A percentile compares a stretch with the other conserved stretches of the same genome.
Evolutionary conservation across 2,797 vertebrate genomes (phyloP).

Genomic region (Micropoecilia bifurca): DNA sequence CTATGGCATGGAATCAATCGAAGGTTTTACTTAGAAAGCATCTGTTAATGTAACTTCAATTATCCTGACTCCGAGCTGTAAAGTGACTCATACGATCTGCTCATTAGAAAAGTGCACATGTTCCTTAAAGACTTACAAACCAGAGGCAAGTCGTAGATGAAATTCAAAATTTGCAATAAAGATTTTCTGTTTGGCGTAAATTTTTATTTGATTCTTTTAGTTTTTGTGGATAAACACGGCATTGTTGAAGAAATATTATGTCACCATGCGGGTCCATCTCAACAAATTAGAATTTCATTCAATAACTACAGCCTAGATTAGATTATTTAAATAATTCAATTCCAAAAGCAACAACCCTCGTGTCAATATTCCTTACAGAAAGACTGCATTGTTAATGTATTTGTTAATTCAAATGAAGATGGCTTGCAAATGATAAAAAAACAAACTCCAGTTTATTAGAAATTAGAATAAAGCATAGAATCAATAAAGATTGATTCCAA

Average conservation of each 20-base stretch:
- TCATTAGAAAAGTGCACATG: conserved; percentile 12
- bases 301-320: too few relatives aligned
- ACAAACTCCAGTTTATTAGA: not conserved
- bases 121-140: not conserved
- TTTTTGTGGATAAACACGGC: not conserved
- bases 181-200: not conserved
- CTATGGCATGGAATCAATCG: conserved; percentile 62
- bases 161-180: not conserved
- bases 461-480: not conserved
- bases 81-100: conserved; percentile 46
- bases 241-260: not conserved
- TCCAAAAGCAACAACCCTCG: not conserved
- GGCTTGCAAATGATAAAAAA: not conserved
- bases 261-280: not conserved
- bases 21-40: conserved; percentile 70
- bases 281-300: not conserved
- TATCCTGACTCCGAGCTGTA: conserved; percentile 54
- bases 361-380: not conserved
- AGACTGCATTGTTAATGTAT: not conserved
- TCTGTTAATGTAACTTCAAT: conserved; percentile 61
- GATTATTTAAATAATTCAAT: not conserved
- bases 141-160: not conserved
- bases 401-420: not conserved
- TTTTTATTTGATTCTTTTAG: not conserved
- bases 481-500: not conserved